Evolutionary conservation across 1,140 invertebrate species (phyloP), one percentile per base, ranked within the genome.

Genomic region (Epicauta chinensis): DNA sequence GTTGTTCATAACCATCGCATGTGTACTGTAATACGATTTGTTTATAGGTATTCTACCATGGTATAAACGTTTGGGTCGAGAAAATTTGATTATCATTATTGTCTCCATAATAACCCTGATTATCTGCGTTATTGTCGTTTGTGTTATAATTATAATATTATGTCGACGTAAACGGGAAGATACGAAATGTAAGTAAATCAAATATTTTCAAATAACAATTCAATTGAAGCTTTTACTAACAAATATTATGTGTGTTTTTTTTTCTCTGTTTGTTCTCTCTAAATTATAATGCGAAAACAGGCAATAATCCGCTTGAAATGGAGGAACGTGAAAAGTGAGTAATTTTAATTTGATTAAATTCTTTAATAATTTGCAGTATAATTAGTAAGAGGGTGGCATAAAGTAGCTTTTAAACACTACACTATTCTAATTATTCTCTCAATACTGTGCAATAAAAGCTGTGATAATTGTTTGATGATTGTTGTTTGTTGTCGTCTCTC

Each of bases 301-400:
- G 86, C 75, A 86, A 82, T 81, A 86, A 79, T 72, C 81, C 83
- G 55, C 79, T 86, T 71, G 81, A 86, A 68, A 73, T 87, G 75
- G 85, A 88, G 72, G 84, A 88, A 75, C 78, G 86, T 66, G 84
- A 89, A 75, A 87, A 88, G 86, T 89, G 85, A 89, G 85, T 70
- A 56, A 50, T 14, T 56, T 34, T 34, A 11, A 34, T 34, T 30
- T n/a, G 32, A 2, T 34, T 11, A n/a, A n/a, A 34, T 10, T 34
- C 12, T 34, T 34, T 34, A n/a, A 11, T 34, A 34, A 11, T 34
- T n/a, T 34, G 32, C 10, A 12, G 32, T 34, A 12, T 34, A 34
- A 34, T 34, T 7, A 34, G 11, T 34, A 23, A 23, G 1, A 23
- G 23, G 23, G 23, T 23, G 23, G 23, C 23, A 23, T 3, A 23